phyloP scores from a whole-genome alignment of 2,113 vertebrate genomes.

The cat (Felis catus) region F.catus_Fca126_mat1.0 CM031412.1:98335501-98336000 shows the following conservation, averaged over 20 bases:
- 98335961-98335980: neutral
- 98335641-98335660: neutral
- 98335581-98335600: constrained; percentile 16
- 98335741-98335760: neutral
- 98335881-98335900: neutral
- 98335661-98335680: constrained; percentile 23
- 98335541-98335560: neutral
- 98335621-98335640: constrained; percentile 2
- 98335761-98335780: neutral
- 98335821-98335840: neutral
- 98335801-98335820: neutral
- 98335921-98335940: neutral
- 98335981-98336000: neutral
- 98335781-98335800: constrained; percentile 8
- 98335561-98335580: neutral
- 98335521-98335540: neutral
- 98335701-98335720: neutral
- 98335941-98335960: neutral
- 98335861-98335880: constrained; percentile 1
- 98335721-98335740: neutral
- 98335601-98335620: neutral
- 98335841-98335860: neutral
- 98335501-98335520: neutral
- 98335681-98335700: neutral
- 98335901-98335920: neutral